Conservation (phyloP, 2,113 vertebrate genomes). For the Ctenomys sociabilis region DNA sequence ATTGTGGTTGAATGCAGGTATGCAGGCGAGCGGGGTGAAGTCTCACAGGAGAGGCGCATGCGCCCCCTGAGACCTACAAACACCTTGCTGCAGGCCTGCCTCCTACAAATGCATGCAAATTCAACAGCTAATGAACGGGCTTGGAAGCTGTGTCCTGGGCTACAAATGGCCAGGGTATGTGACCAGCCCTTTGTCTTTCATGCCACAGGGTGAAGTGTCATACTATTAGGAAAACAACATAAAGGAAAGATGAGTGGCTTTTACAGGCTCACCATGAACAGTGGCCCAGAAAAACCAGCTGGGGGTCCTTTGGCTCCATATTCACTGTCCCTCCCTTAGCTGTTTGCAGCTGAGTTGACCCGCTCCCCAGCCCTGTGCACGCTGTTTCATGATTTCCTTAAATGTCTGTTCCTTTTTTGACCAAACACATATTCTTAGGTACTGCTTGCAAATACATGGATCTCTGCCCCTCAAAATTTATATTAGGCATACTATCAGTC, state of each 20-base stretch:
- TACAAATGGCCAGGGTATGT: accelerated
- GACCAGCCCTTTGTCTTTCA: not conserved
- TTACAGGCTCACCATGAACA: not conserved
- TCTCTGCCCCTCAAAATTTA: not conserved
- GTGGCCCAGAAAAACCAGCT: too few species aligned
- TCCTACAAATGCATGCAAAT: not conserved
- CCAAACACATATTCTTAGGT: not conserved
- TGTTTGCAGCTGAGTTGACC: too few species aligned
- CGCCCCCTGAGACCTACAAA: not conserved
- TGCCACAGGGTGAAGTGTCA: not conserved
- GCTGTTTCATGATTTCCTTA: not conserved
- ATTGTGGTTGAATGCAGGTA: not conserved
- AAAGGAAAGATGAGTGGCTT: not conserved
- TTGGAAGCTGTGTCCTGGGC: not conserved
- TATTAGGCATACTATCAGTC: not conserved
- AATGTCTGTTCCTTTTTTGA: not conserved
- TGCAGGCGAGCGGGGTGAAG: not conserved
- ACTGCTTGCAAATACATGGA: not conserved
- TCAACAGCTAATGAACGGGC: not conserved
- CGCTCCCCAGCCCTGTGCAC: not conserved
- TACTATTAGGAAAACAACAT: accelerated
- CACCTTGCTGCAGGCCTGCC: not conserved
- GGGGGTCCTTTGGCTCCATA: not conserved
- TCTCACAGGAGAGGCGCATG: not conserved
- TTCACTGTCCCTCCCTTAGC: not conserved